Base-by-base conservation (phyloP, 2,113 vertebrate genomes). In the Tragelaphus strepsiceros region DNA sequence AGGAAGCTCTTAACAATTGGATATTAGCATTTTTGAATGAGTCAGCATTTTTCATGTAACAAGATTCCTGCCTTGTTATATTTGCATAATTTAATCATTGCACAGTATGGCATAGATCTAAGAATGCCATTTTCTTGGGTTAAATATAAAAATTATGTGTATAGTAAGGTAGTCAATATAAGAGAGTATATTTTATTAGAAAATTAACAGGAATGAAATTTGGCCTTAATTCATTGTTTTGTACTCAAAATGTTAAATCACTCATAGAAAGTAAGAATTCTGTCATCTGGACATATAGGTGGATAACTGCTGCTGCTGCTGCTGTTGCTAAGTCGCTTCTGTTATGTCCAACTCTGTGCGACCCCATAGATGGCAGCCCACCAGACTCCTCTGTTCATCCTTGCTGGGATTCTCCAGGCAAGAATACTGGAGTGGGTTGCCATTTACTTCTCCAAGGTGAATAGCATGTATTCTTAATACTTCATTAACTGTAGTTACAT, bases 1-100 rank as follows among this genome's bases (percentile, higher is more conserved):
- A 98, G 98, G 97, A 96, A 96, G n/a, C 86, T 94, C 61, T 92
- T 98, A 98, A 97, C 94, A 98, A 96, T 35, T 97, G 93, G 90
- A 97, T 51, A 96, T 97, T 96, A 97, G 83, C 94, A 97, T 98
- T 98, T 98, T 98, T 96, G 49, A 97, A 92, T 96, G 94, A 96
- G 96, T 97, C 97, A 97, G 98, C 96, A 95, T 87, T 98, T 98
- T 98, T 77, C 53, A 26, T 80, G 15, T 97, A 97, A 97, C 85
- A 95, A 97, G 95, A 96, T 92, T 89, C 64, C 26, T 96, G 95
- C 96, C 95, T 98, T 95, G 51, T 14, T 93, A 8, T 13, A 92
- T 90, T 67, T 96, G 74, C 82, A 98, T 96, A 96, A 78, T 84
- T 97, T 95, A 89, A 90, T 80, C 78, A 92, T 43, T 64, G 43